phyloP scores from a whole-genome alignment of 2,797 vertebrate species.

The Champsocephalus gunnari region DNA sequence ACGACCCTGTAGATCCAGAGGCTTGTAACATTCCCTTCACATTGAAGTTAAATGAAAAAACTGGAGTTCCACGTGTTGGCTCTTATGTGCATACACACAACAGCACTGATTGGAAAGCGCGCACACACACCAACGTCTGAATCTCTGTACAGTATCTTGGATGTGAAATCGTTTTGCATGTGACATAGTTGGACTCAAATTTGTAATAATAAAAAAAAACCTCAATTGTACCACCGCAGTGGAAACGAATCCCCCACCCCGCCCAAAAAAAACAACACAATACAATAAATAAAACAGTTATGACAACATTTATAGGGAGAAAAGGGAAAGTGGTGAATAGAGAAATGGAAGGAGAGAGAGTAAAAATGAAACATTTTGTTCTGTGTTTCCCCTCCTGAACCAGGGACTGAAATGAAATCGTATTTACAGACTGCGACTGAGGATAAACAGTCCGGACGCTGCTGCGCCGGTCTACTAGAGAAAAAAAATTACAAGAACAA shows the following conservation, averaged over 20 bases:
- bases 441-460: conserved; percentile 80
- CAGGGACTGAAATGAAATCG: conserved; percentile 82
- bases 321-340: conserved; percentile 62
- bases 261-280: conserved; percentile 50
- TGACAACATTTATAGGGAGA: conserved; percentile 70
- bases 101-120: conserved; percentile 54
- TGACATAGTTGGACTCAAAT: conserved; percentile 67
- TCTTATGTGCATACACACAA: conserved; percentile 60
- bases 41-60: conserved; percentile 75
- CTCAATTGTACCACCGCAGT: conserved; percentile 47
- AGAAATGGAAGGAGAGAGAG: conserved; percentile 82
- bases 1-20: conserved; percentile 66
- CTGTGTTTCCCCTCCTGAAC: conserved; percentile 76
- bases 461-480: conserved; percentile 80
- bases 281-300: conserved; percentile 84
- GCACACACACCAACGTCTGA: conserved; percentile 59
- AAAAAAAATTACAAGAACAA: conserved; percentile 84
- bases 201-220: conserved; percentile 46
- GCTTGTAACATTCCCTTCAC: conserved; percentile 82
- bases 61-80: conserved; percentile 65
- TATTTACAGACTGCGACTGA: conserved; percentile 86
- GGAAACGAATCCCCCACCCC: conserved; percentile 31
- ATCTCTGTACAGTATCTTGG: conserved; percentile 82
- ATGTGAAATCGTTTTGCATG: conserved; percentile 74
- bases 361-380: conserved; percentile 83